phyloP scores from a whole-genome alignment of 2,113 vertebrate genomes.

The Laticauda colubrina region DNA sequence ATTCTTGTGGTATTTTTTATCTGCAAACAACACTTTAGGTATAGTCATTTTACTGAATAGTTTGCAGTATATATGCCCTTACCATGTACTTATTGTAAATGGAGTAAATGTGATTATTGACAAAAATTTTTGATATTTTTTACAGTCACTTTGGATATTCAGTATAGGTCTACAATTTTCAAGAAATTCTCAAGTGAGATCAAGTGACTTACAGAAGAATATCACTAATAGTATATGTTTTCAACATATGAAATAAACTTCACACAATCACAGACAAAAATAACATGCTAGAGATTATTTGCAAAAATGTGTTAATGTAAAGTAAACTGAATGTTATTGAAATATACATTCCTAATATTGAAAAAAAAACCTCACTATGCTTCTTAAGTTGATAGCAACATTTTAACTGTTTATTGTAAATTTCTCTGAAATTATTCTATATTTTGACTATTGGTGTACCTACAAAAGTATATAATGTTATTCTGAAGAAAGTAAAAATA shows the following conservation, averaged over 20 bases:
- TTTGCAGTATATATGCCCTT: background rate
- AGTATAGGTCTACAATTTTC: background rate
- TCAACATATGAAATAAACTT: background rate
- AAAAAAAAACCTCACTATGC: background rate
- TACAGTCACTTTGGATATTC: background rate
- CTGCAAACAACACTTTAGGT: background rate
- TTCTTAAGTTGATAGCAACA: background rate
- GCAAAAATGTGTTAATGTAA: background rate
- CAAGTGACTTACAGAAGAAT: background rate
- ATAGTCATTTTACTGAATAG: background rate
- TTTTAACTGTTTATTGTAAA: background rate
- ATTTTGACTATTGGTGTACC: conserved; percentile 2
- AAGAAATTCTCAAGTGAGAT: background rate
- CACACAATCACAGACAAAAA: background rate
- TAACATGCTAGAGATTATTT: background rate
- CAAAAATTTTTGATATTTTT: background rate
- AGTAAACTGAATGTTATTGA: background rate
- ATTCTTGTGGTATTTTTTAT: background rate
- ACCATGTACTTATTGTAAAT: background rate
- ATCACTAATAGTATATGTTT: background rate
- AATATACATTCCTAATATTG: background rate
- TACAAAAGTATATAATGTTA: background rate
- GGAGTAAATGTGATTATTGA: background rate
- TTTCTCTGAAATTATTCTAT: background rate
- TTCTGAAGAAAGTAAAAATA: background rate